phyloP scores from a whole-genome alignment of 2,113 vertebrate species.

The Callaeas wilsoni region DNA sequence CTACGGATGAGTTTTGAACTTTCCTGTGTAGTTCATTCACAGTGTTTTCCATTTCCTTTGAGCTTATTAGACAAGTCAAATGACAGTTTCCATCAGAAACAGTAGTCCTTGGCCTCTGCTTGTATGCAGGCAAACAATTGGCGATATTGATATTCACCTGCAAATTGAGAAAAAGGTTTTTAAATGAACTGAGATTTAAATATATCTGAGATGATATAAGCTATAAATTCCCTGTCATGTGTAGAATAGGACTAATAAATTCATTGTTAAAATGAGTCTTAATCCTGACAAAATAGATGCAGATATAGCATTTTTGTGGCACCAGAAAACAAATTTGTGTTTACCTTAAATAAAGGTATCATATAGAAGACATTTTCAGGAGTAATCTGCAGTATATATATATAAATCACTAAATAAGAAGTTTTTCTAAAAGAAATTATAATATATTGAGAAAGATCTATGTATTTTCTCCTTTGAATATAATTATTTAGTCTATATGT shows the following conservation, averaged over 20 bases:
- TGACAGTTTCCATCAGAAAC: not conserved
- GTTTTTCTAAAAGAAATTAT: not conserved
- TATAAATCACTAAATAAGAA: not conserved
- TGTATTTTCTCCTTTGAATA: not conserved
- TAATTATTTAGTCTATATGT: not conserved
- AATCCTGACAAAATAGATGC: not conserved
- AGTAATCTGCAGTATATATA: not conserved
- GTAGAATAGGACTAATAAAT: not conserved
- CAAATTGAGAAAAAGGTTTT: not conserved
- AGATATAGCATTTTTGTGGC: not conserved
- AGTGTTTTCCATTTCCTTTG: not conserved
- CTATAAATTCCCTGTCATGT: not conserved
- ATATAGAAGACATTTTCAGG: not conserved
- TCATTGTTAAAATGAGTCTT: not conserved
- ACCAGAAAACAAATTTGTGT: not conserved
- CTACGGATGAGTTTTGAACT: not conserved
- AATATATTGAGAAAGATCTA: not conserved
- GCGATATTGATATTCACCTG: not conserved
- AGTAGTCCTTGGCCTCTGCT: not conserved
- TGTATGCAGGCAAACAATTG: not conserved
- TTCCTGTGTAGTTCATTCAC: not conserved
- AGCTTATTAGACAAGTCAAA: not conserved
- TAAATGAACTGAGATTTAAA: not conserved
- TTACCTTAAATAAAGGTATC: not conserved
- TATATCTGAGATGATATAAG: not conserved